These are phyloP conservation scores for Drosophila birchii DNA, from an alignment of 2,888 invertebrate species.

Conservation along the genomic window DNA sequence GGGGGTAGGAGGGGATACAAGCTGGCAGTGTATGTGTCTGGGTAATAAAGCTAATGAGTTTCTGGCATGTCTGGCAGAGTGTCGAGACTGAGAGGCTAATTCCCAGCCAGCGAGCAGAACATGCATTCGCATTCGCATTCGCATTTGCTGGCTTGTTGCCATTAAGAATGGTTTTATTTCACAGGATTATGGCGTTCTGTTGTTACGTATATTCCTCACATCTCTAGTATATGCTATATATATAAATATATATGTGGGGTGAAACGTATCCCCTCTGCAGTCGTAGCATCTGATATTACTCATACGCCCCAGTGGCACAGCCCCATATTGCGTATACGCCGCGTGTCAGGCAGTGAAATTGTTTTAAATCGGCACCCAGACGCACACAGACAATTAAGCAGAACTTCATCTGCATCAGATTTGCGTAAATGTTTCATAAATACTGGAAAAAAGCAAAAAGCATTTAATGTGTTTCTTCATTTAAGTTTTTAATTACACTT, in stretches of 20 bases:
- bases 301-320: slow-evolving; percentile 11
- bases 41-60: slow-evolving; percentile 72
- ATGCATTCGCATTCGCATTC: slow-evolving; percentile 43
- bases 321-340: slow-evolving; percentile 25
- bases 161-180: slow-evolving; percentile 55
- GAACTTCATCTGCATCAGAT: slow-evolving; percentile 49
- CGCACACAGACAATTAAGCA: slow-evolving; percentile 51
- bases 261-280: background rate
- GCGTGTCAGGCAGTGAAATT: slow-evolving; percentile 32
- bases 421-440: slow-evolving; percentile 73
- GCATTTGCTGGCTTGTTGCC: slow-evolving; percentile 45
- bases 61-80: slow-evolving; percentile 61
- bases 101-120: slow-evolving; percentile 26
- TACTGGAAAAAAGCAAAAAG: slow-evolving; percentile 53
- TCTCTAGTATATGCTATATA: slow-evolving; percentile 13
- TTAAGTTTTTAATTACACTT: slow-evolving; percentile 69
- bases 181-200: slow-evolving; percentile 52
- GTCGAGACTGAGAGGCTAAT: slow-evolving; percentile 40
- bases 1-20: background rate
- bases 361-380: slow-evolving; percentile 37
- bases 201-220: slow-evolving; percentile 34
- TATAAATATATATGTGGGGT: slow-evolving; percentile 10
- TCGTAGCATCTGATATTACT: slow-evolving; percentile 6
- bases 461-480: slow-evolving; percentile 70
- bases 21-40: slow-evolving; percentile 21